These are phyloP conservation scores for Corythaixoides concolor DNA, from an alignment of 2,113 vertebrate genomes.

Conservation along the genomic window DNA sequence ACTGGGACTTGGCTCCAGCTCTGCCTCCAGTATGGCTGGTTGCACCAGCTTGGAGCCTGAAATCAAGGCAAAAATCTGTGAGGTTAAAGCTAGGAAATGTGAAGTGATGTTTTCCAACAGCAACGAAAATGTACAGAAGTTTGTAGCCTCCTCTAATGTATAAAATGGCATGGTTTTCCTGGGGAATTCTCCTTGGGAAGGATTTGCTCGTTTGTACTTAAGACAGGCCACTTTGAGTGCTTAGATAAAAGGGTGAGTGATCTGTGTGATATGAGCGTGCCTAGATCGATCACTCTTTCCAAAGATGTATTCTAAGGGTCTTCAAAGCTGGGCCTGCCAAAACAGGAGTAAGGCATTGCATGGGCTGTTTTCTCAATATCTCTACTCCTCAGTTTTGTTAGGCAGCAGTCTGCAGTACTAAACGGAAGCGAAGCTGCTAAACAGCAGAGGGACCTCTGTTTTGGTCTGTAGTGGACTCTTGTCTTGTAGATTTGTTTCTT, in stretches of 20 bases:
- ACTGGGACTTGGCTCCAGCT: background rate
- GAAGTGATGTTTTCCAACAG: background rate
- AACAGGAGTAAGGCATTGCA: background rate
- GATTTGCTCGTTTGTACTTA: background rate
- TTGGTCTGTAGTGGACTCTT: background rate
- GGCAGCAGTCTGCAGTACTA: background rate
- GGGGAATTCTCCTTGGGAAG: background rate
- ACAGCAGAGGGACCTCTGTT: background rate
- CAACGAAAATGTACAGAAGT: background rate
- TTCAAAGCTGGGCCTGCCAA: background rate
- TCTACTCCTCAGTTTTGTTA: background rate
- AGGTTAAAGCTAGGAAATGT: background rate
- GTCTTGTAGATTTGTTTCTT: background rate
- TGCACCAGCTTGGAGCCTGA: conserved; percentile 8
- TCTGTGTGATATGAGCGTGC: background rate
- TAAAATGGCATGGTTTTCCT: background rate
- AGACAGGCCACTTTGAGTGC: background rate
- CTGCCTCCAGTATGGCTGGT: background rate
- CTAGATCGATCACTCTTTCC: background rate
- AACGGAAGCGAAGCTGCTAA: background rate
- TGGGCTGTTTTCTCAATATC: background rate
- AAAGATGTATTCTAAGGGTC: background rate
- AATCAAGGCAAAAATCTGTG: background rate
- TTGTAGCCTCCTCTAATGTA: background rate
- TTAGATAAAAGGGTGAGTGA: background rate